Percentiles rank a stretch among this genome's conserved stretches.
Evolutionary conservation across 2,113 vertebrate genomes (phyloP).

Genomic region (Aramus guarauna): DNA sequence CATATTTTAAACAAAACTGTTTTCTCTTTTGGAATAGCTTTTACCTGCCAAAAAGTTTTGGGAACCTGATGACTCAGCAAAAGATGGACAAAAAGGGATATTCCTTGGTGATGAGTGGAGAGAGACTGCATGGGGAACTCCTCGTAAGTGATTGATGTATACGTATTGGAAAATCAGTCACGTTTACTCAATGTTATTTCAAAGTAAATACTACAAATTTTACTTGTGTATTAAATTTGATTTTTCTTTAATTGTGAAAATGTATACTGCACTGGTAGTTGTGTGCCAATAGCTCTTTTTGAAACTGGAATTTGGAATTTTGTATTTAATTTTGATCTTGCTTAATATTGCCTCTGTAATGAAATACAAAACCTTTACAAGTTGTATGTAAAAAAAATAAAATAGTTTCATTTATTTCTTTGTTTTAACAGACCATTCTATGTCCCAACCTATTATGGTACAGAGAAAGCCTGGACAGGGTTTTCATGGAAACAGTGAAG

Average conservation of each 20-base stretch:
- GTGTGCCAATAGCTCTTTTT: neutral
- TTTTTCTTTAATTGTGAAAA: neutral
- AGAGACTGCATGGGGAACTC: conserved; percentile 95
- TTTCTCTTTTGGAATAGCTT: conserved; percentile 76
- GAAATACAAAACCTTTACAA: neutral
- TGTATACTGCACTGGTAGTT: neutral
- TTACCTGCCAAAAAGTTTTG: conserved; percentile 98
- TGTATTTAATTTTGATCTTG: neutral
- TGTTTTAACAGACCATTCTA: conserved; percentile 90
- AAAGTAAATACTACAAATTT: neutral
- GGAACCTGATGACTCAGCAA: conserved; percentile 96
- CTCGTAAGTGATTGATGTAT: conserved; percentile 82
- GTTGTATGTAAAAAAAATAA: neutral
- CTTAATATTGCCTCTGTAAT: neutral
- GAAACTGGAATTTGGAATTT: neutral
- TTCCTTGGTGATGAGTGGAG: conserved; percentile 97
- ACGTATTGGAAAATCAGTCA: neutral
- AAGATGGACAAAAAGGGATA: conserved; percentile 98
- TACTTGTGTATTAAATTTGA: neutral
- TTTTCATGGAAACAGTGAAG: conserved; percentile 97
- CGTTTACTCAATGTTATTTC: neutral
- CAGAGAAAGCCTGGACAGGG: conserved; percentile 96
- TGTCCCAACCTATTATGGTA: conserved; percentile 99
- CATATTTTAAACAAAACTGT: neutral
- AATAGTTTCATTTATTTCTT: neutral